These are phyloP conservation scores for Resseliella maxima DNA, from an alignment of 2,888 invertebrate genomes.

Conservation along the genomic window DNA sequence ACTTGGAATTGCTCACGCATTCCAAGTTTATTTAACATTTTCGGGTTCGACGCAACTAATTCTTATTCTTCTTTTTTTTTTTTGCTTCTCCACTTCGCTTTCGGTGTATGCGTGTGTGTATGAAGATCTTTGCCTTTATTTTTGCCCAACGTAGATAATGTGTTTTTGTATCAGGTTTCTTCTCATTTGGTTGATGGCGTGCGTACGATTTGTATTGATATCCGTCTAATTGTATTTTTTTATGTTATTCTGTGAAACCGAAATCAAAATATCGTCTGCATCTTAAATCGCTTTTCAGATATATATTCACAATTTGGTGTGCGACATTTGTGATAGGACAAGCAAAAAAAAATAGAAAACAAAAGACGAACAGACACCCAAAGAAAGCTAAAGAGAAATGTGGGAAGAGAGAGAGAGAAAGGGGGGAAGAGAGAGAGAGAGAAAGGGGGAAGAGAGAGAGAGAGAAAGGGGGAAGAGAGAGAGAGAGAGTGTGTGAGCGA, in stretches of 20 bases:
- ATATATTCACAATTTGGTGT: too few species aligned
- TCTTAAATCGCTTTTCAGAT: too few species aligned
- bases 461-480: too few species aligned
- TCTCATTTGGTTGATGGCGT: neutral
- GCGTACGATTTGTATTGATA: neutral
- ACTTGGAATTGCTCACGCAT: neutral
- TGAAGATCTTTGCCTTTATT: neutral
- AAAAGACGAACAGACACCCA: too few species aligned
- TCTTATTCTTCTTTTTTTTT: neutral
- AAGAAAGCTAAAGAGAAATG: too few species aligned
- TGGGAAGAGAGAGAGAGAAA: too few species aligned
- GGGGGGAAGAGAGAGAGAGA: too few species aligned
- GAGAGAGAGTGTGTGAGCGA: too few species aligned
- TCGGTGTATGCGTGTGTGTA: neutral
- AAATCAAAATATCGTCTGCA: too few species aligned
- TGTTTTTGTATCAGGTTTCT: neutral
- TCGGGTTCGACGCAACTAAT: neutral
- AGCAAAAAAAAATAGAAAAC: too few species aligned
- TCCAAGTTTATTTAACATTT: neutral
- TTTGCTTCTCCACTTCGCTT: neutral
- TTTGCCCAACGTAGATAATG: neutral
- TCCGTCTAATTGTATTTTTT: slow-evolving; percentile 17
- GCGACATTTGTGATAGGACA: neutral
- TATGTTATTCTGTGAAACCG: neutral
- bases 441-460: too few species aligned